Percentiles rank a stretch among this genome's conserved stretches.
Evolutionary conservation across 1,140 invertebrate genomes (phyloP).

Genomic region (Triops cancriformis): DNA sequence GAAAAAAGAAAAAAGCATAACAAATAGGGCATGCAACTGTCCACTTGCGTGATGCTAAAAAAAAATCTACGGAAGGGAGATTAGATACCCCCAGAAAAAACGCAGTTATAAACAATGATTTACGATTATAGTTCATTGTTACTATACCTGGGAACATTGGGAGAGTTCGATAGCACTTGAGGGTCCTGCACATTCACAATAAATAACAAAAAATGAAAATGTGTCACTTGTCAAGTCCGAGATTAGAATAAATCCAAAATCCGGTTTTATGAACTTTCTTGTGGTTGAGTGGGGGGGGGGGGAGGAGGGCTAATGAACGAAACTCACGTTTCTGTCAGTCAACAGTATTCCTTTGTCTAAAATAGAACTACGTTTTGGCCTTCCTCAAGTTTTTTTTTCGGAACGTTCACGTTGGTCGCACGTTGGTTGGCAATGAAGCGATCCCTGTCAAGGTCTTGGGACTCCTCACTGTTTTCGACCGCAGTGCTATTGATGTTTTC

Average conservation of each 20-base stretch:
- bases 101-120: background rate
- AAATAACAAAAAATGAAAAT: background rate
- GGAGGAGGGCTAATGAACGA: too few relatives aligned
- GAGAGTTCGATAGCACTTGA: background rate
- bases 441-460: background rate
- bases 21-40: too few relatives aligned
- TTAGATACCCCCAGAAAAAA: background rate
- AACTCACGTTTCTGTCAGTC: background rate
- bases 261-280: background rate
- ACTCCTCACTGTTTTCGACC: background rate
- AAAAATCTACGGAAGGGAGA: background rate
- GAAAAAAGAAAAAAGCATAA: too few relatives aligned
- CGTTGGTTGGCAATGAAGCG: background rate
- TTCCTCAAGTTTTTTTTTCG: background rate
- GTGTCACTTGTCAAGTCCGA: background rate
- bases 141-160: constrained; percentile 3
- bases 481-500: background rate
- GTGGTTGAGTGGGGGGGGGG: background rate
- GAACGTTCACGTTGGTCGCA: background rate
- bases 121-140: background rate
- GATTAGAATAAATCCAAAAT: background rate
- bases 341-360: background rate
- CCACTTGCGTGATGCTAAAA: background rate
- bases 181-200: background rate
- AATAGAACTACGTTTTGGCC: background rate